phyloP scores from a whole-genome alignment of 1,140 invertebrate species.

The Tetramorium simillimum region DNA sequence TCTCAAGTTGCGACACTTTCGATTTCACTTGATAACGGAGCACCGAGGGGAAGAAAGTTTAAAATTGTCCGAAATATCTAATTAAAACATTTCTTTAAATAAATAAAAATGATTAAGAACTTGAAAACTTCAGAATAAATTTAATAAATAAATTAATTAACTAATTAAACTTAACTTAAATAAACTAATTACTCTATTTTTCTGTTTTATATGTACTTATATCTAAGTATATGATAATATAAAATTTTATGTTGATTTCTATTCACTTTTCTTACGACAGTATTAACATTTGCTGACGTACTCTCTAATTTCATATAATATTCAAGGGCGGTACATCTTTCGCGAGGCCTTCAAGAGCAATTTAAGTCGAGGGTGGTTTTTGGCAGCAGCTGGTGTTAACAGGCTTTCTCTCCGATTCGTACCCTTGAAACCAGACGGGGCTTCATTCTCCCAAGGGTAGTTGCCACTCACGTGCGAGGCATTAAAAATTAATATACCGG shows the following conservation, averaged over 20 bases:
- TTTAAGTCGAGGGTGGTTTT: conserved; percentile 52
- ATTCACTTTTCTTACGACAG: background rate
- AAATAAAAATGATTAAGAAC: background rate
- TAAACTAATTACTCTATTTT: no score
- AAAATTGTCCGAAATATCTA: background rate
- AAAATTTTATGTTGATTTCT: conserved; percentile 4
- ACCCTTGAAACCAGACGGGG: conserved; percentile 58
- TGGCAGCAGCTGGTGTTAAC: conserved; percentile 72
- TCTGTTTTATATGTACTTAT: background rate
- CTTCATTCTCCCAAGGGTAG: conserved; percentile 48
- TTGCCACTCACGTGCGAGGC: conserved; percentile 25
- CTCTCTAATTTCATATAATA: conserved; percentile 44
- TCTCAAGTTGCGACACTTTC: background rate
- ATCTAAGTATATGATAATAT: background rate
- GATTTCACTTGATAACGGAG: background rate
- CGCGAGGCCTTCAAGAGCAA: conserved; percentile 32
- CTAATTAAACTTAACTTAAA: background rate
- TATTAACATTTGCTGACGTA: conserved; percentile 30
- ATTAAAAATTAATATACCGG: conserved; percentile 68
- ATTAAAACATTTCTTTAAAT: background rate
- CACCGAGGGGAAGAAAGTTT: background rate
- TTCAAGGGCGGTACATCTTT: conserved; percentile 33
- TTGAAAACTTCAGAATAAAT: background rate
- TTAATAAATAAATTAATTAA: background rate
- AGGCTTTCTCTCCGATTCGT: conserved; percentile 58